Evolutionary conservation across 2,113 vertebrate species (phyloP), one percentile per base, ranked within the genome.

Genomic region (Tursiops truncatus): DNA sequence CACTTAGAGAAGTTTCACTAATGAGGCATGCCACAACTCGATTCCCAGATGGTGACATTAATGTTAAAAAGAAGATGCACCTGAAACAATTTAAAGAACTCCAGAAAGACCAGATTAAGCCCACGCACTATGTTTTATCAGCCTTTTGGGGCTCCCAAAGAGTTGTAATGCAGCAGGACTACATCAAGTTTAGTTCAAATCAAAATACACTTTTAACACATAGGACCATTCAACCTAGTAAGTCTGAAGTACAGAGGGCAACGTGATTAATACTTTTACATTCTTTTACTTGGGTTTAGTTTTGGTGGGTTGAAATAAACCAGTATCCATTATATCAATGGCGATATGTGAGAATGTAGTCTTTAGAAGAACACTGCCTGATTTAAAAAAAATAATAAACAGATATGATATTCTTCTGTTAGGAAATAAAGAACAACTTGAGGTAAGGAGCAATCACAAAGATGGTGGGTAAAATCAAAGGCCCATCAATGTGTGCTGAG

Each of bases 281-380:
- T 89, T 91, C 81, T 97, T 94, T 98, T 96, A 93, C 73, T 97
- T 96, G 96, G 89, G 71, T 79, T 95, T 96, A 92, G 80, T 96
- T 98, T 97, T 96, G 96, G 91, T 94, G 98, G 91, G 71, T 95
- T 98, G 97, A 98, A 98, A 98, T 97, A 98, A 99, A 97, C 63
- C 95, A 98, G 96, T 96, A 96, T 98, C 96, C 94, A 97, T 88
- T 95, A 28, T 96, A 97, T 98, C 98, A 98, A 97, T 36, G 97
- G 98, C 98, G 91, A 97, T 96, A 90, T 70, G 41, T 96, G 65
- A 96, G 82, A 89, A 97, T 88, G 81, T 94, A 98, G 96, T 97
- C 95, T 97, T 95, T 94, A 95, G 41, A 98, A 98, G 97, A 98
- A 98, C 98, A 98, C 87, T 97, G 38, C 95, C 86, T 95, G 93